Evolutionary conservation across 2,797 vertebrate species (phyloP).

Genomic region (Alca torda): DNA sequence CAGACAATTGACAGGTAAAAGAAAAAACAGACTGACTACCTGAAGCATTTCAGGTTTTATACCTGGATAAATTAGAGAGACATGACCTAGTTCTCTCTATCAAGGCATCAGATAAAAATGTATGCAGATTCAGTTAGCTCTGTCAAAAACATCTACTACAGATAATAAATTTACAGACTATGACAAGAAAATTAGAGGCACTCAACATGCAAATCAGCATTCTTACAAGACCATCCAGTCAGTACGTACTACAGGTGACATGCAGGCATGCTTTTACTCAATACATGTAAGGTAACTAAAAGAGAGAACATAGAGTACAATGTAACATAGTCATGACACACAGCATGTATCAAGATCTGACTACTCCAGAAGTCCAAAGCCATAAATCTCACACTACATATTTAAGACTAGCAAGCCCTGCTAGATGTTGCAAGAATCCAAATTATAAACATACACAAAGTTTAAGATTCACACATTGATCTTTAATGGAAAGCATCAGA

Average conservation of each 20-base stretch:
- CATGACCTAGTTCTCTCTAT: not conserved
- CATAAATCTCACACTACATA: not conserved
- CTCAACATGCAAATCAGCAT: constrained; percentile 28
- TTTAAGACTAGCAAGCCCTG: not conserved
- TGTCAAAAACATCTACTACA: constrained; percentile 37
- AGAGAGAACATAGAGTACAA: not conserved
- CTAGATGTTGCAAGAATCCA: not conserved
- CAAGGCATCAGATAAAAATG: constrained; percentile 21
- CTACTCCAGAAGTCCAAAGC: not conserved
- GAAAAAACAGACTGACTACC: constrained; percentile 51
- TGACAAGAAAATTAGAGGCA: constrained; percentile 58
- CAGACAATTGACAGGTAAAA: constrained; percentile 35
- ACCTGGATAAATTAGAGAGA: constrained; percentile 39
- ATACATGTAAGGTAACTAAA: not conserved
- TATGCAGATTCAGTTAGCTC: constrained; percentile 34
- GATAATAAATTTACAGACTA: constrained; percentile 30
- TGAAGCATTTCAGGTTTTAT: constrained; percentile 6
- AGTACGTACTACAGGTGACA: not conserved
- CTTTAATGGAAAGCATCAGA: not conserved
- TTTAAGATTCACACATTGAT: not conserved
- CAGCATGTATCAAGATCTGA: not conserved
- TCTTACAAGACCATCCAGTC: constrained; percentile 2
- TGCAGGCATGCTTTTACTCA: not conserved
- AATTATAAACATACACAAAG: not conserved
- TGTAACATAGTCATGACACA: not conserved